Evolutionary conservation across 2,113 vertebrate species (phyloP).

Genomic region (Condylura cristata): DNA sequence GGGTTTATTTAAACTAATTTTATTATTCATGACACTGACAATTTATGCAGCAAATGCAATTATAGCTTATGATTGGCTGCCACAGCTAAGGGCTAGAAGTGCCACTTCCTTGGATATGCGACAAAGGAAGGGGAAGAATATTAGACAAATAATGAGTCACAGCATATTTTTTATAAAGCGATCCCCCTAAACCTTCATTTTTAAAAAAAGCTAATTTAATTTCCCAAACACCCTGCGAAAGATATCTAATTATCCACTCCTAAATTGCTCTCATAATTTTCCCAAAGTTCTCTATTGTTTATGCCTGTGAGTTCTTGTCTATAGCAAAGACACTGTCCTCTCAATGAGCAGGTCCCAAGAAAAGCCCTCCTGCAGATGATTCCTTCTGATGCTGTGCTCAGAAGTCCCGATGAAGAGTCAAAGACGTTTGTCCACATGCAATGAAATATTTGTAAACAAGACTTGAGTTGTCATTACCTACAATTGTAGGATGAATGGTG

Average conservation of each 20-base stretch:
- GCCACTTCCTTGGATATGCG: slow-evolving; percentile 80
- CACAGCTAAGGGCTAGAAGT: slow-evolving; percentile 84
- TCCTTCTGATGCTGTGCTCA: neutral
- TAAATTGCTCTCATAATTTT: slow-evolving; percentile 87
- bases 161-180: slow-evolving; percentile 78
- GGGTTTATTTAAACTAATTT: slow-evolving; percentile 86
- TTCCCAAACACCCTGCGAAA: slow-evolving; percentile 84
- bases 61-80: slow-evolving; percentile 85
- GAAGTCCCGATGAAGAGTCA: neutral
- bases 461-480: neutral
- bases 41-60: slow-evolving; percentile 85
- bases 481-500: neutral
- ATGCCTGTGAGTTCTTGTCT: slow-evolving; percentile 65
- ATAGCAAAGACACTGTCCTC: slow-evolving; percentile 25
- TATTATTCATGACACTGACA: slow-evolving; percentile 82
- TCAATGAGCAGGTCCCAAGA: slow-evolving; percentile 54
- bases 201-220: slow-evolving; percentile 86
- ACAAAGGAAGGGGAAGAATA: slow-evolving; percentile 75
- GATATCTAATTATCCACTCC: slow-evolving; percentile 86
- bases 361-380: slow-evolving; percentile 44
- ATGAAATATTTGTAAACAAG: neutral
- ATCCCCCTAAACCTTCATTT: slow-evolving; percentile 82
- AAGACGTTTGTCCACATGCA: neutral
- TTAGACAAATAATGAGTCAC: slow-evolving; percentile 85
- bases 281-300: slow-evolving; percentile 80